Evolutionary conservation across 1,140 invertebrate genomes (phyloP).

Genomic region (Drosophila ohnishii): DNA sequence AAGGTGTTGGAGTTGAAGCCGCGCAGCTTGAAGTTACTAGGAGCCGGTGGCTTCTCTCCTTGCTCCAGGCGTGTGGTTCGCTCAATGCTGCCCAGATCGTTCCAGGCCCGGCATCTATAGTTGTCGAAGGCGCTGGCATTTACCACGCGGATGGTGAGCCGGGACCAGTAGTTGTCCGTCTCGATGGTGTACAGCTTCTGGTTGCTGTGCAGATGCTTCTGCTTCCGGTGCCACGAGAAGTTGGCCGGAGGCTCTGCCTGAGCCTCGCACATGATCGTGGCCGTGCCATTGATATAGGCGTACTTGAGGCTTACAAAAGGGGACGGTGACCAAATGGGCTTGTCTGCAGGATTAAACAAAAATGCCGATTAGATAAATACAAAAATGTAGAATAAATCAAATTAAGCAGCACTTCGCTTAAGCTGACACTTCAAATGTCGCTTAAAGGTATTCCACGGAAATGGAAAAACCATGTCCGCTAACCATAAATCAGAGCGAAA

Average conservation of each 20-base stretch:
- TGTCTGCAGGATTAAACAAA: constrained; percentile 70
- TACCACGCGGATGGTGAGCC: constrained; percentile 83
- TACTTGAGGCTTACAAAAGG: constrained; percentile 74
- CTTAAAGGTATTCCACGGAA: constrained; percentile 37
- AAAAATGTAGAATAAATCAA: not conserved
- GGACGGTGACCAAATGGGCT: constrained; percentile 81
- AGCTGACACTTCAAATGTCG: not conserved
- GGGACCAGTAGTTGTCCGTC: constrained; percentile 77
- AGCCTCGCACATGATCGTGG: constrained; percentile 85
- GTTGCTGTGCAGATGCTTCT: constrained; percentile 75
- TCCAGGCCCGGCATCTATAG: constrained; percentile 85
- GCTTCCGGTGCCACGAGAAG: constrained; percentile 84
- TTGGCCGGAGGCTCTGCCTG: constrained; percentile 85
- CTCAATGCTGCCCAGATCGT: constrained; percentile 84
- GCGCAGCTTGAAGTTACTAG: constrained; percentile 73
- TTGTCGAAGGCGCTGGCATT: constrained; percentile 84
- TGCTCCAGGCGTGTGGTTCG: constrained; percentile 83
- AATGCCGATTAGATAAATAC: too few species aligned
- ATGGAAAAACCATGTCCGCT: constrained; percentile 51
- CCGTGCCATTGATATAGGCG: constrained; percentile 84
- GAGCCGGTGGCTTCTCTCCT: constrained; percentile 84
- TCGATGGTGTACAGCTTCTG: constrained; percentile 70
- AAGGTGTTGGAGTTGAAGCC: constrained; percentile 83
- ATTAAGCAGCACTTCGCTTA: not conserved
- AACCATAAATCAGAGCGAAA: constrained; percentile 61